phyloP scores from a whole-genome alignment of 1,140 invertebrate species.

The Ctenoplectra terminalis region DNA sequence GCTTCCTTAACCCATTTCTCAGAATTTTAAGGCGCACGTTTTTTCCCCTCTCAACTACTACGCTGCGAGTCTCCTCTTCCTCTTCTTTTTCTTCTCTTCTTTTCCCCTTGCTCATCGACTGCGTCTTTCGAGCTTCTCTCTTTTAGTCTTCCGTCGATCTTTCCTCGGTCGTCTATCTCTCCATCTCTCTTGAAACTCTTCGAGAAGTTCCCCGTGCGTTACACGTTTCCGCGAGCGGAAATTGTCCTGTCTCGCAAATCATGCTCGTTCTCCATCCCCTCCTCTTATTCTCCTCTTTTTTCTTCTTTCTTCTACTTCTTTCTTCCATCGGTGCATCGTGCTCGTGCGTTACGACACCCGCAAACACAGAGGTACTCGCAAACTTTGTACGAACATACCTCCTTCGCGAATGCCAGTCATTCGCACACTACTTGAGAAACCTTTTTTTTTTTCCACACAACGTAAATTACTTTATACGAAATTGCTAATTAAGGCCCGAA shows the following conservation, averaged over 20 bases:
- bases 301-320: neutral
- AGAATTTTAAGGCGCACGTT: slow-evolving; percentile 56
- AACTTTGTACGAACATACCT: slow-evolving; percentile 30
- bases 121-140: slow-evolving; percentile 8
- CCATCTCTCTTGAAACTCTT: slow-evolving; percentile 47
- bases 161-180: slow-evolving; percentile 11
- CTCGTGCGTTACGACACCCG: neutral
- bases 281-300: neutral
- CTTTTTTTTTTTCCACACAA: neutral
- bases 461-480: neutral
- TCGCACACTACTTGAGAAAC: slow-evolving; percentile 11
- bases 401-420: slow-evolving; percentile 1
- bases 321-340: neutral
- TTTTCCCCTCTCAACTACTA: slow-evolving; percentile 27
- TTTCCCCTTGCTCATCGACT: slow-evolving; percentile 3
- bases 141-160: slow-evolving; percentile 22
- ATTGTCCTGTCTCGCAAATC: slow-evolving; percentile 72
- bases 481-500: neutral
- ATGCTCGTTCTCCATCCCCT: slow-evolving; percentile 33
- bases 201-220: slow-evolving; percentile 61
- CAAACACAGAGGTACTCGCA: neutral
- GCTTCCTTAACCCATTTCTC: slow-evolving; percentile 70
- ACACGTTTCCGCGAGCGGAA: slow-evolving; percentile 69
- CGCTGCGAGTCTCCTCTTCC: neutral
- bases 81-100: neutral